Evolutionary conservation across 1,140 invertebrate genomes (phyloP), one percentile per base, ranked within the genome.

Genomic region (Meloidogyne hapla): DNA sequence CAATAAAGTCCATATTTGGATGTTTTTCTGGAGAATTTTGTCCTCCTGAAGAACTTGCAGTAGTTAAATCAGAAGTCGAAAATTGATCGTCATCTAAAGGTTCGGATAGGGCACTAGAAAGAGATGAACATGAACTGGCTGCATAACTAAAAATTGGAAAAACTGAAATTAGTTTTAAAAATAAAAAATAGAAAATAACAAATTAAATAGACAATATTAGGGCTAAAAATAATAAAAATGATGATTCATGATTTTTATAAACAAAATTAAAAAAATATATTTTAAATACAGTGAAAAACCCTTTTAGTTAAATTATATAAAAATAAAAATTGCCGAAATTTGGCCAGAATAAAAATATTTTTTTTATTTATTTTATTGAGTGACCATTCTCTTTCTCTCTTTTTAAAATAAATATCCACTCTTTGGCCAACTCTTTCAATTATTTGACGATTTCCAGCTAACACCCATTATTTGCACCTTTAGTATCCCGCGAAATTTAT

Each of bases 61-160:
- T 68, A 56, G 76, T 77, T 64, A 77, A 68, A 66, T 77, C 76
- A 42, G 77, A 74, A 4, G 76, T 77, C 3, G 76, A 77, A 42
- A 77, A 40, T 56, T 56, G 18, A 21, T 73, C 56, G 40, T 77
- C 76, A 40, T 77, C 70, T 40, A 77, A 74, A 23, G 26, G 25
- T 25, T 74, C 76, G 13, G 76, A 77, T 13, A 77, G 38, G 15
- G 75, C 73, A 65, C 76, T 77, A 21, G 76, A 77, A 28, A 77
- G 28, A 10, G 76, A 77, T 28, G 74, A 66, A 18, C 26, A 66
- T 18, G 71, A 77, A 28, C 76, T 77, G 76, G 77, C 76, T 25
- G 65, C 63, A 75, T 77, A 77, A 62, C 76, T 77, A 62, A 75
- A 77, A 77, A 9, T 15, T 26, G n/a, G n/a, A n/a, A n/a, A n/a